phyloP scores from a whole-genome alignment of 2,113 vertebrate species.

The Cottus gobio region DNA sequence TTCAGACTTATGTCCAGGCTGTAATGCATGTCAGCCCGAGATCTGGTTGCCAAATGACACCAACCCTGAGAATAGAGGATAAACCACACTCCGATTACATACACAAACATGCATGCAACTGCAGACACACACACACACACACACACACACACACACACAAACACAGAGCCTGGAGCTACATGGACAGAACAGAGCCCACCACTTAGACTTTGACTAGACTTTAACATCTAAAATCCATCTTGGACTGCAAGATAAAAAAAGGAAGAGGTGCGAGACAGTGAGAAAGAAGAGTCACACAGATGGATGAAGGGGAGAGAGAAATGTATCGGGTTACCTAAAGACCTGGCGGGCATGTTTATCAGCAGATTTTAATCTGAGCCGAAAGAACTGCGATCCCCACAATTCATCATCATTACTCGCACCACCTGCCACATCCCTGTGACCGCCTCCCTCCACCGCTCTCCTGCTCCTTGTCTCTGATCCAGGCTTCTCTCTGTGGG shows the following conservation, averaged over 20 bases:
- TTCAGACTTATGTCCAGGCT: conserved; percentile 41
- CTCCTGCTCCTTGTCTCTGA: conserved; percentile 30
- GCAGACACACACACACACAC: background rate
- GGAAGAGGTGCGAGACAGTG: conserved; percentile 20
- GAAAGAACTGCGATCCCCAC: conserved; percentile 65
- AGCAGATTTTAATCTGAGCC: conserved; percentile 82
- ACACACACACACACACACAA: background rate
- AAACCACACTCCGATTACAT: conserved; percentile 41
- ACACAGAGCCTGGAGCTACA: background rate
- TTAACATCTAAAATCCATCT: background rate
- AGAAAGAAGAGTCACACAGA: conserved; percentile 34
- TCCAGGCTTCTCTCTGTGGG: conserved; percentile 36
- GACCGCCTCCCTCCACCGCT: conserved; percentile 37
- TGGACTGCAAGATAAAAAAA: conserved; percentile 3
- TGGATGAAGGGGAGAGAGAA: conserved; percentile 50
- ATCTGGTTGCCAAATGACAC: conserved; percentile 64
- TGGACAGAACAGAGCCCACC: background rate
- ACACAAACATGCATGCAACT: conserved; percentile 17
- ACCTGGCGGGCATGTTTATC: conserved; percentile 78
- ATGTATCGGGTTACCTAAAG: conserved; percentile 74
- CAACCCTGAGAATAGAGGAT: conserved; percentile 60
- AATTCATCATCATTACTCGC: conserved; percentile 76
- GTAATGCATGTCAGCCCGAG: conserved; percentile 52
- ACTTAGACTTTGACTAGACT: background rate
- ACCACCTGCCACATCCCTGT: conserved; percentile 55